These are phyloP conservation scores for Umimayanthus chanpuru DNA, from an alignment of 92 coral and sea anemone species.

Conservation along the genomic window DNA sequence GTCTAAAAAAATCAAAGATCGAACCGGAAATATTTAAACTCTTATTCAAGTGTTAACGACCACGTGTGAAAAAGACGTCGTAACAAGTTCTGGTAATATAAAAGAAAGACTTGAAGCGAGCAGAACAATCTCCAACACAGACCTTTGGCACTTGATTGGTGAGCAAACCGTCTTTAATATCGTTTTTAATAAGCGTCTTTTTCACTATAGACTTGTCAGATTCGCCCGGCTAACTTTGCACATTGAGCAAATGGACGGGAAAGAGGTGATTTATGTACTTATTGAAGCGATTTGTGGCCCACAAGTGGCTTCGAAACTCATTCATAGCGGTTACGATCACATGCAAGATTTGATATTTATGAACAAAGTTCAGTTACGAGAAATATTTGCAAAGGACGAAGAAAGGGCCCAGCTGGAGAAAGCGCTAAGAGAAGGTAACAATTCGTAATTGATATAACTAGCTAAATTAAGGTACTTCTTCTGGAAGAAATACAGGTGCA, in stretches of 20 bases:
- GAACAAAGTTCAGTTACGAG: not conserved
- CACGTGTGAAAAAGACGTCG: constrained; percentile 22
- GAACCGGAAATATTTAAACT: constrained; percentile 7
- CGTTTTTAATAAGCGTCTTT: not conserved
- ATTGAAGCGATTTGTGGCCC: constrained; percentile 17
- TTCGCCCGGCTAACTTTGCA: not conserved
- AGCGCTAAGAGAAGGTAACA: constrained; percentile 23
- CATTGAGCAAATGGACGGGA: constrained; percentile 34
- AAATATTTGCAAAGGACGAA: constrained; percentile 13
- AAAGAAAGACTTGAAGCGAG: not conserved
- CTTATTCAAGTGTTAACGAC: constrained; percentile 24
- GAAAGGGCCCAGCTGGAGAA: constrained; percentile 22
- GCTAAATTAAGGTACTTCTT: not conserved
- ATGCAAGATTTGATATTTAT: constrained; percentile 38
- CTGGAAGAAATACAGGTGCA: not conserved
- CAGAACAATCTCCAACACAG: not conserved
- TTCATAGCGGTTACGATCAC: constrained; percentile 31
- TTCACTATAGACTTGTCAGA: not conserved
- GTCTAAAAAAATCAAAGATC: not conserved
- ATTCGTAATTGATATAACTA: not conserved
- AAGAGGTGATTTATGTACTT: constrained; percentile 11
- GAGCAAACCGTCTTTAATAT: not conserved
- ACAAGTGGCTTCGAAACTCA: constrained; percentile 11
- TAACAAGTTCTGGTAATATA: constrained; percentile 4
- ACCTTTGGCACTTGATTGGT: constrained; percentile 7